Conservation (phyloP, 2,888 invertebrate genomes). For the Drosophila parthenogenetica region DNA sequence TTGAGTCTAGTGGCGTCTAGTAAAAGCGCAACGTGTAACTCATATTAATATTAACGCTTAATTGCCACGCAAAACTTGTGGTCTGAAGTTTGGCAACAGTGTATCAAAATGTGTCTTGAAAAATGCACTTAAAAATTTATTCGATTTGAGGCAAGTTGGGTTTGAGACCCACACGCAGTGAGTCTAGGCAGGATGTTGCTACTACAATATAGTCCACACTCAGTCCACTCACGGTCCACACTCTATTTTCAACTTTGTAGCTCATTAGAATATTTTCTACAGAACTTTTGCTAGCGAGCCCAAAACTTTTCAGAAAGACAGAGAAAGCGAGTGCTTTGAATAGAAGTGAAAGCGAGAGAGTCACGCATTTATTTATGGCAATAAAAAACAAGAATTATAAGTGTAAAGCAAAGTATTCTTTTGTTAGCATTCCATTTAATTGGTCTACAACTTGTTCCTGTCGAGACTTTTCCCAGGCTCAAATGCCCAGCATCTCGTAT, state of each 20-base stretch:
- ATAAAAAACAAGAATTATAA: slow-evolving; percentile 38
- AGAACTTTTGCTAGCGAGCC: slow-evolving; percentile 56
- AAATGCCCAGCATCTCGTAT: slow-evolving; percentile 32
- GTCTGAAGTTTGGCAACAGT: slow-evolving; percentile 14
- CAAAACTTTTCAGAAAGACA: slow-evolving; percentile 48
- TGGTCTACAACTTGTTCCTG: slow-evolving; percentile 78
- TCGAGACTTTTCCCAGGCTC: slow-evolving; percentile 54
- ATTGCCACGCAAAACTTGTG: slow-evolving; percentile 64
- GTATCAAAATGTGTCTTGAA: slow-evolving; percentile 30
- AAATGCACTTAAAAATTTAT: slow-evolving; percentile 50
- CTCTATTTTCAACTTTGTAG: slow-evolving; percentile 58
- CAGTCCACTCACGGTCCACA: slow-evolving; percentile 24
- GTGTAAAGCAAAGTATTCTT: slow-evolving; percentile 56
- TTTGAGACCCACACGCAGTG: slow-evolving; percentile 6
- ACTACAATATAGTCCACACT: slow-evolving; percentile 11
- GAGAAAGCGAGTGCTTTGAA: slow-evolving; percentile 16
- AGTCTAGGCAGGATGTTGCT: slow-evolving; percentile 61
- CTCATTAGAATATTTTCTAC: slow-evolving; percentile 81
- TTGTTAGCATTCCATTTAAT: slow-evolving; percentile 71
- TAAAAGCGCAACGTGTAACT: slow-evolving; percentile 47
- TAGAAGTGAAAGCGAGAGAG: slow-evolving; percentile 20
- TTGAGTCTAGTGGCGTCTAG: slow-evolving; percentile 16
- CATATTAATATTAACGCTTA: slow-evolving; percentile 75
- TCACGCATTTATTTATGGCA: slow-evolving; percentile 62
- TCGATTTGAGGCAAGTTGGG: slow-evolving; percentile 40